These are phyloP conservation scores for Embiotoca jacksoni DNA, from an alignment of 2,113 vertebrate genomes.

Conservation along the genomic window DNA sequence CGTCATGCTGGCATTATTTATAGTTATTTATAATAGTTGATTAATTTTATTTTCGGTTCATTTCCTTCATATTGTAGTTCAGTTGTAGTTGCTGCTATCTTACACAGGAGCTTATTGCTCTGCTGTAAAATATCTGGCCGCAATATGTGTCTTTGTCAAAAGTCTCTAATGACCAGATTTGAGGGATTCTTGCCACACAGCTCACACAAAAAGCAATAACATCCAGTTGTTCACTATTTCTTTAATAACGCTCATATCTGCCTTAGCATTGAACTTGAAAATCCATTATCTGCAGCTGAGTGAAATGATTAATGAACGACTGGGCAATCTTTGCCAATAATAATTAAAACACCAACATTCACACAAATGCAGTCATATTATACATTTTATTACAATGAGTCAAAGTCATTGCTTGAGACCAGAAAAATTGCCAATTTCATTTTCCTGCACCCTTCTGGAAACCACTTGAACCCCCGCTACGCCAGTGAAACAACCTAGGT, in stretches of 20 bases:
- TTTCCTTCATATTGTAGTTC: neutral
- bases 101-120: neutral
- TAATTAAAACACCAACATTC: neutral
- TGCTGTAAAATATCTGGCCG: slow-evolving; percentile 9
- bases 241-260: neutral
- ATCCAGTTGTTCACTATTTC: neutral
- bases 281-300: neutral
- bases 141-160: neutral
- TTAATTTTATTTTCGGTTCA: neutral
- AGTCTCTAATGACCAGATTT: neutral
- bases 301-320: slow-evolving; percentile 10
- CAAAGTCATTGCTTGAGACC: neutral
- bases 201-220: neutral
- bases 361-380: neutral
- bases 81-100: neutral
- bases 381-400: neutral
- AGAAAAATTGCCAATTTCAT: neutral
- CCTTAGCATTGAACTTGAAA: neutral
- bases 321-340: neutral
- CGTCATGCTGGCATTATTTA: too few species aligned
- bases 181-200: neutral
- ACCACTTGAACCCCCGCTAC: slow-evolving; percentile 21
- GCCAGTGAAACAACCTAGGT: slow-evolving; percentile 17
- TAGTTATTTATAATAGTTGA: neutral
- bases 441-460: slow-evolving; percentile 21